phyloP scores from a whole-genome alignment of 2,888 invertebrate genomes.

The Punctoribates punctum region DNA sequence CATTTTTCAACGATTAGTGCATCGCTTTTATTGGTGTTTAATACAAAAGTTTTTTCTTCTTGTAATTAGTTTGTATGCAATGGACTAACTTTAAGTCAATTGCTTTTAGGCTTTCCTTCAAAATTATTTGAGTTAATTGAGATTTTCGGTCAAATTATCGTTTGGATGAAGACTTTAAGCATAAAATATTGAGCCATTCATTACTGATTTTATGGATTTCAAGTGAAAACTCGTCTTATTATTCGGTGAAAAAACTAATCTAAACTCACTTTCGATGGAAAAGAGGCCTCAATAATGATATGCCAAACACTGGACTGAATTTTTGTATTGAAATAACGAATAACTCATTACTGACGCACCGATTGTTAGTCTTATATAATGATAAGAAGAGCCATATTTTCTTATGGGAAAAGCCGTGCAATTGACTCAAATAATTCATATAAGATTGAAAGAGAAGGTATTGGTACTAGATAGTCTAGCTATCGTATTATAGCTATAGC shows the following conservation, averaged over 20 bases:
- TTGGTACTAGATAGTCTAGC: no score
- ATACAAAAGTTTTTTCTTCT: no score
- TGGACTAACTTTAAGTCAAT: no score
- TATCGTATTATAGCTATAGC: no score
- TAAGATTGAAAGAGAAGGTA: neutral
- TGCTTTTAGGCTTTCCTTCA: no score
- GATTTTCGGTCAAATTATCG: neutral
- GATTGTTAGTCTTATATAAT: constrained; percentile 9
- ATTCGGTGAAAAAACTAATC: neutral
- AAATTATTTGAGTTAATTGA: no score
- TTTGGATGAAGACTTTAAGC: neutral
- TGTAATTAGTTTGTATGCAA: no score
- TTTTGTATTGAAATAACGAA: constrained; percentile 1
- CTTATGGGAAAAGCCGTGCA: neutral
- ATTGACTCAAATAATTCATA: constrained; percentile 16
- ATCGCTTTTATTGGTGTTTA: neutral
- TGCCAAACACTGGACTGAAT: neutral
- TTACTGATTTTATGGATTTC: constrained; percentile 19
- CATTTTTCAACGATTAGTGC: neutral
- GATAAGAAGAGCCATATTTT: neutral
- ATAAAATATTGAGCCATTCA: constrained; percentile 2
- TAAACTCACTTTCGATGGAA: neutral
- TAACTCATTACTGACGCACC: constrained; percentile 14
- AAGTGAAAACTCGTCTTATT: neutral
- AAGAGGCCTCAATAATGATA: constrained; percentile 18